A percentile compares a stretch with the other conserved stretches of the same genome.
These are phyloP conservation scores for Cyanistes caeruleus DNA, from an alignment of 2,113 vertebrate genomes.

Conservation along the genomic window DNA sequence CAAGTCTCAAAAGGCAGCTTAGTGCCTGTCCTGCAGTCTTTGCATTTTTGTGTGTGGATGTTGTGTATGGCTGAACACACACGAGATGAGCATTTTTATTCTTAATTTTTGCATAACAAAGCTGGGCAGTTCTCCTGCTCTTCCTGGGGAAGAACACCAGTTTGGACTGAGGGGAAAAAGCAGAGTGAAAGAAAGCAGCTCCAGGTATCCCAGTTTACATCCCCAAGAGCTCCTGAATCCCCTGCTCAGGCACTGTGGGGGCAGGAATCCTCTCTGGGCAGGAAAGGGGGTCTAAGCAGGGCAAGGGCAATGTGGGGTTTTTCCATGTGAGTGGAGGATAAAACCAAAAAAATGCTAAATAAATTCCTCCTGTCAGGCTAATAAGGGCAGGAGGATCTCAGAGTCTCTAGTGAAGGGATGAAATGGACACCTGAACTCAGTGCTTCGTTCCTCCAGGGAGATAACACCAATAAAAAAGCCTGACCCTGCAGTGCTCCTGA, in stretches of 20 bases:
- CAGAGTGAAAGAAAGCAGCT: not conserved
- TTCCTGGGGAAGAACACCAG: not conserved
- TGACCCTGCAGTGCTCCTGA: not conserved
- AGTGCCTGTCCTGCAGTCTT: not conserved
- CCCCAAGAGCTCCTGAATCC: not conserved
- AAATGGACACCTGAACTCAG: not conserved
- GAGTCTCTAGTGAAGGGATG: not conserved
- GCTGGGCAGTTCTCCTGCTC: not conserved
- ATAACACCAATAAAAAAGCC: not conserved
- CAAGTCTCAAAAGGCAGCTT: not conserved
- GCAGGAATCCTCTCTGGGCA: not conserved
- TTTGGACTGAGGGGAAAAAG: not conserved
- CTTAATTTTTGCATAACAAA: not conserved
- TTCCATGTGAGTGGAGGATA: not conserved
- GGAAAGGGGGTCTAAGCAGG: too few species aligned
- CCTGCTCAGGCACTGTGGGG: not conserved
- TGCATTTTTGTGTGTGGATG: not conserved
- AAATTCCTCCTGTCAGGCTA: not conserved
- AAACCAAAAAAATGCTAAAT: not conserved
- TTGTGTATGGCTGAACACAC: not conserved
- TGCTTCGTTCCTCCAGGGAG: not conserved
- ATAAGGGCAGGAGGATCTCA: not conserved
- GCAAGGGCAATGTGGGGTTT: not conserved
- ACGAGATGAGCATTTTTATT: rapidly evolving
- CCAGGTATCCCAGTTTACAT: not conserved